phyloP scores from a whole-genome alignment of 2,113 vertebrate genomes.

The Mola mola region DNA sequence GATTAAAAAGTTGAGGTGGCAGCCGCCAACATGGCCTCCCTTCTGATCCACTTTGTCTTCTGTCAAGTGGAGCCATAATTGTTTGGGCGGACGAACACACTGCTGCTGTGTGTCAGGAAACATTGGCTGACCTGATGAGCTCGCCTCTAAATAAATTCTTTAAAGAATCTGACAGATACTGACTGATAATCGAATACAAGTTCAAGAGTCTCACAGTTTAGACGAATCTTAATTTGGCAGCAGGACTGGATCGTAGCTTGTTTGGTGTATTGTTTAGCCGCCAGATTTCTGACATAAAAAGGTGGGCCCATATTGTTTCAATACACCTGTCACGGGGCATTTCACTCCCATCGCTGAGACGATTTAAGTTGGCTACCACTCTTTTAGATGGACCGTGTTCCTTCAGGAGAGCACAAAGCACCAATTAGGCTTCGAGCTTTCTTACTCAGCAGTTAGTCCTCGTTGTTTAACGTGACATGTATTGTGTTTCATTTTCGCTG shows the following conservation, averaged over 20 bases:
- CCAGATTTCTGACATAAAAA: too few species aligned
- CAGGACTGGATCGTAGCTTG: not conserved
- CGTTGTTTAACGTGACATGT: slow-evolving; percentile 6
- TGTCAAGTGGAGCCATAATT: slow-evolving; percentile 51
- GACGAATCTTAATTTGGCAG: slow-evolving; percentile 12
- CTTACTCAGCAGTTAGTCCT: slow-evolving; percentile 20
- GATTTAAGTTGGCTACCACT: too few species aligned
- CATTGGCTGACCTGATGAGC: slow-evolving; percentile 33
- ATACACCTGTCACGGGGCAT: too few species aligned
- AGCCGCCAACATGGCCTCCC: slow-evolving; percentile 33
- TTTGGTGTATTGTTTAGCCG: too few species aligned
- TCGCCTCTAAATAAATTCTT: slow-evolving; percentile 36
- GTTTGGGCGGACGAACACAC: slow-evolving; percentile 50
- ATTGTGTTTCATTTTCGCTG: slow-evolving; percentile 4
- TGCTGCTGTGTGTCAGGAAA: slow-evolving; percentile 32
- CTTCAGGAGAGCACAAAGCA: slow-evolving; percentile 6
- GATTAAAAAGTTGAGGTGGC: slow-evolving; percentile 55
- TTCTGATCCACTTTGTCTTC: slow-evolving; percentile 51
- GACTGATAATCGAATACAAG: slow-evolving; percentile 53
- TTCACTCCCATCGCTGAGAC: too few species aligned
- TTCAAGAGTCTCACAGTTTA: slow-evolving; percentile 9
- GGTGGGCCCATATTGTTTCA: too few species aligned
- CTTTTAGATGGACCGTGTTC: too few species aligned
- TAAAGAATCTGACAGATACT: slow-evolving; percentile 20
- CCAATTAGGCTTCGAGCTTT: slow-evolving; percentile 12